Evolutionary conservation across 2,797 vertebrate species (phyloP).

Genomic region (Sebastes taczanowskii): DNA sequence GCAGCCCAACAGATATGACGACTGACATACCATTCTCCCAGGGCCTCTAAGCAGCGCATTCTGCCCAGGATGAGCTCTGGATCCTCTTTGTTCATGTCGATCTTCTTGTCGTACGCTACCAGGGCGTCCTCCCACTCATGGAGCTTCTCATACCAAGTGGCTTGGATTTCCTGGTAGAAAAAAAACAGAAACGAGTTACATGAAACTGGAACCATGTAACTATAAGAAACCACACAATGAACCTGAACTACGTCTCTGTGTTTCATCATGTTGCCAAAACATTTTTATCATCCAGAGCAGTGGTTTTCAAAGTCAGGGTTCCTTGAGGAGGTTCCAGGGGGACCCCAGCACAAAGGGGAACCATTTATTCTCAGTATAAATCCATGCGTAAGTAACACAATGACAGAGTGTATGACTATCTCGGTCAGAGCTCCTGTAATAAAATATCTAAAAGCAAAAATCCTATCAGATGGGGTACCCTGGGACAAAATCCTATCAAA

Average conservation of each 20-base stretch:
- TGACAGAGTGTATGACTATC: too few relatives aligned
- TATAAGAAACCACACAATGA: not conserved
- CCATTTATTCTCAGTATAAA: too few relatives aligned
- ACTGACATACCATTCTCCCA: constrained; percentile 94
- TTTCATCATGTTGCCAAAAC: not conserved
- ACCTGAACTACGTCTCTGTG: not conserved
- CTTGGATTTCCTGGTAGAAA: constrained; percentile 93
- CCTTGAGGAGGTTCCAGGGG: too few relatives aligned
- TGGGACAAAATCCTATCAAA: too few relatives aligned
- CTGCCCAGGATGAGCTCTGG: constrained; percentile 96
- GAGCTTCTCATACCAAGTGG: constrained; percentile 99
- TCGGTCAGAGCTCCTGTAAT: too few relatives aligned
- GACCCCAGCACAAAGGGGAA: too few relatives aligned
- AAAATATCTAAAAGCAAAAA: too few relatives aligned
- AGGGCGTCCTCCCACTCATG: constrained; percentile 99
- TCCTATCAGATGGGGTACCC: too few relatives aligned
- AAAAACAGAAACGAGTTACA: not conserved
- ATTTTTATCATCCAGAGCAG: not conserved
- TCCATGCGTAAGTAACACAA: too few relatives aligned
- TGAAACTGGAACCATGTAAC: not conserved
- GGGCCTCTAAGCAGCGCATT: constrained; percentile 97
- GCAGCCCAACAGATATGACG: not conserved
- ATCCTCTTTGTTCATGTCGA: constrained; percentile 97
- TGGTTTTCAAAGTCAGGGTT: too few relatives aligned
- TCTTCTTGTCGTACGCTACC: constrained; percentile 96